Percentiles rank a stretch among this genome's conserved stretches.
Conservation (phyloP, 2,888 invertebrate genomes). For the Silvanus unidentatus region DNA sequence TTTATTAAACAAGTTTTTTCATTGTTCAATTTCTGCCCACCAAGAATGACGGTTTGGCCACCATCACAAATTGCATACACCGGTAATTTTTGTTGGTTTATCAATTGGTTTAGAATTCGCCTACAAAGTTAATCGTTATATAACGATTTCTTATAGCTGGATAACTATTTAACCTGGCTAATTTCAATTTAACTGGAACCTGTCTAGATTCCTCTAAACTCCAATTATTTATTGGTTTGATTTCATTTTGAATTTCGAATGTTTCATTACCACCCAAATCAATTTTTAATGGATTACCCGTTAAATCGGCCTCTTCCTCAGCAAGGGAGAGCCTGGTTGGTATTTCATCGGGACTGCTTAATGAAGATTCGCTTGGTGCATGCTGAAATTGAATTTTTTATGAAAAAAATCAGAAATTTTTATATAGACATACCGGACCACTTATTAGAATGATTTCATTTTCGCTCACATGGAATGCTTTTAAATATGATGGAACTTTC, state of each 20-base stretch:
- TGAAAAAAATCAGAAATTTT: too few relatives aligned
- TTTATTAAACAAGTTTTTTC: conserved; percentile 15
- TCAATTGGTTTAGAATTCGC: neutral
- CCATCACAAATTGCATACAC: conserved; percentile 23
- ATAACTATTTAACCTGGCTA: conserved; percentile 16
- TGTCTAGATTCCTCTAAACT: conserved; percentile 16
- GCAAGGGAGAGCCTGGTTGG: too few relatives aligned
- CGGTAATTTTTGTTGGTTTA: conserved; percentile 6
- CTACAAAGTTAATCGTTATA: neutral
- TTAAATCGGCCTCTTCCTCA: conserved; percentile 18
- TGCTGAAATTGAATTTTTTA: too few relatives aligned
- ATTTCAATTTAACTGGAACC: conserved; percentile 16
- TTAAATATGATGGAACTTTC: neutral
- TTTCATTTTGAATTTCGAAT: conserved; percentile 9
- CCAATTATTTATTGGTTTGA: conserved; percentile 12
- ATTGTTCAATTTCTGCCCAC: conserved; percentile 10
- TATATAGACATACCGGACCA: neutral
- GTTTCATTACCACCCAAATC: conserved; percentile 25
- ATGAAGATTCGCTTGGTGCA: too few relatives aligned
- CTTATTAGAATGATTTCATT: neutral
- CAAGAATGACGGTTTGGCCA: conserved; percentile 20
- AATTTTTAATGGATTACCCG: conserved; percentile 28
- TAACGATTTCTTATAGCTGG: neutral
- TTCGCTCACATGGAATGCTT: neutral
- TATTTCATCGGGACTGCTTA: too few relatives aligned